phyloP scores from a whole-genome alignment of 23 tunicate genomes.

The Trididemnum clinides region DNA sequence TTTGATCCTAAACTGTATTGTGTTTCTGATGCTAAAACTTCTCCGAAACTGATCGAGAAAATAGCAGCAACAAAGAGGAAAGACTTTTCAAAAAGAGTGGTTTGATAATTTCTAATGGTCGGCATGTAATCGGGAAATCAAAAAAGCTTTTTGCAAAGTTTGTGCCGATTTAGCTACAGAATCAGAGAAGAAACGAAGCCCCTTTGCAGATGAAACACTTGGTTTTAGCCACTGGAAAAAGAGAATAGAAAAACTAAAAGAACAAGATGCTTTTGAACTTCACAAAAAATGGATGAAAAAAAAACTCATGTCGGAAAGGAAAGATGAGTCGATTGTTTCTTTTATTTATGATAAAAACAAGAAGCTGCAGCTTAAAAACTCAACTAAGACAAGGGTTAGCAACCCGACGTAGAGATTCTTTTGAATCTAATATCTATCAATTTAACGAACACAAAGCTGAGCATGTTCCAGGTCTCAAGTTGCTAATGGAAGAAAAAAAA shows the following conservation, averaged over 20 bases:
- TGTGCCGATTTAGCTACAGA: constrained; percentile 1
- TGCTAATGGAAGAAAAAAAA: constrained; percentile 28
- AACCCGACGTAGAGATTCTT: constrained; percentile 28
- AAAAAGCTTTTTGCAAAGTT: constrained; percentile 15
- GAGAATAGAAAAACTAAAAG: neutral
- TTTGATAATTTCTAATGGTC: constrained; percentile 1
- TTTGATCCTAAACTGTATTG: constrained; percentile 6
- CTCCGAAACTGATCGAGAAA: constrained; percentile 14
- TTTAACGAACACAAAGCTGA: constrained; percentile 22
- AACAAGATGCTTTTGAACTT: constrained; percentile 15
- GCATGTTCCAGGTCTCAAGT: constrained; percentile 22
- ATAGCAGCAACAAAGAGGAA: neutral
- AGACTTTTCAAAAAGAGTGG: constrained; percentile 7
- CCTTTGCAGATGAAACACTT: neutral
- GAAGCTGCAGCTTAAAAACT: constrained; percentile 22
- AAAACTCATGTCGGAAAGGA: constrained; percentile 11
- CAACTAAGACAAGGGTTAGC: constrained; percentile 22
- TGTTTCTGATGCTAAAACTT: constrained; percentile 1
- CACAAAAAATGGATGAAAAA: constrained; percentile 21
- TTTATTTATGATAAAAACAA: constrained; percentile 13
- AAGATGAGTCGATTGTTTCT: constrained; percentile 24
- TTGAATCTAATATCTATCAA: constrained; percentile 10
- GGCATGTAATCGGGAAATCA: constrained; percentile 10
- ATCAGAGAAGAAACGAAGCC: neutral
- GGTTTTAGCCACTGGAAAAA: neutral